A percentile compares a stretch with the other conserved stretches of the same genome.
These are phyloP conservation scores for Dufourea novaeangliae DNA, from an alignment of 1,140 invertebrate genomes.

Conservation along the genomic window DNA sequence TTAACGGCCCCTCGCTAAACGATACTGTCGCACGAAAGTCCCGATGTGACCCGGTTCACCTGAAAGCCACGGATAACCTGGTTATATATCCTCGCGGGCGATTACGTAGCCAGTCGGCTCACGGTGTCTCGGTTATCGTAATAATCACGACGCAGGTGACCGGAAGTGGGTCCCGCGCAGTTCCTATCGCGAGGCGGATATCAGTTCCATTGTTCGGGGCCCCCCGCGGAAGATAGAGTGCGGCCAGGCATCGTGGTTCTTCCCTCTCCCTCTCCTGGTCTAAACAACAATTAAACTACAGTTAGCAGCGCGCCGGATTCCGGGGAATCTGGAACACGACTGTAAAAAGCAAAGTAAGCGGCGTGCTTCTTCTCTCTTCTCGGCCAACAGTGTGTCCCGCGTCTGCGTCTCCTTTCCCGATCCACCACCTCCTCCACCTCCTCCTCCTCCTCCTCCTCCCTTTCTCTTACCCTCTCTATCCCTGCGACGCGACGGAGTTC, in stretches of 20 bases:
- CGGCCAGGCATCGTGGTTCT: background rate
- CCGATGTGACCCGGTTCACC: background rate
- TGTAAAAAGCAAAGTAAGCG: conserved; percentile 69
- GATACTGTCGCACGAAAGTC: background rate
- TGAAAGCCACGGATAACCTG: background rate
- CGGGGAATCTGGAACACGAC: conserved; percentile 68
- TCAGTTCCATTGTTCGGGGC: conserved; percentile 1
- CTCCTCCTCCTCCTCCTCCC: conserved; percentile 16
- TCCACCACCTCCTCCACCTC: conserved; percentile 18
- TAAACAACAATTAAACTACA: conserved; percentile 71
- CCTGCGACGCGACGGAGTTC: conserved; percentile 18
- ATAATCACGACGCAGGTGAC: background rate
- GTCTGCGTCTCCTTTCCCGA: conserved; percentile 19
- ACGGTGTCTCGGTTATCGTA: background rate
- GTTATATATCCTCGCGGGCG: background rate
- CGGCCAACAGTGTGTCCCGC: conserved; percentile 17
- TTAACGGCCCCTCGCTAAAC: background rate
- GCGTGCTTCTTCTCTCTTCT: conserved; percentile 39
- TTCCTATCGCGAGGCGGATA: conserved; percentile 9
- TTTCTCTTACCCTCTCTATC: conserved; percentile 9
- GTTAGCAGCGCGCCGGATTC: conserved; percentile 68
- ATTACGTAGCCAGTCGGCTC: background rate
- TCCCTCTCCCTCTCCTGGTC: conserved; percentile 14
- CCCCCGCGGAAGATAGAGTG: background rate
- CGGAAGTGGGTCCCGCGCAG: background rate